A percentile compares a stretch with the other conserved stretches of the same genome.
Evolutionary conservation across 2,888 invertebrate species (phyloP).

Genomic region (Eupithecia subumbrata): DNA sequence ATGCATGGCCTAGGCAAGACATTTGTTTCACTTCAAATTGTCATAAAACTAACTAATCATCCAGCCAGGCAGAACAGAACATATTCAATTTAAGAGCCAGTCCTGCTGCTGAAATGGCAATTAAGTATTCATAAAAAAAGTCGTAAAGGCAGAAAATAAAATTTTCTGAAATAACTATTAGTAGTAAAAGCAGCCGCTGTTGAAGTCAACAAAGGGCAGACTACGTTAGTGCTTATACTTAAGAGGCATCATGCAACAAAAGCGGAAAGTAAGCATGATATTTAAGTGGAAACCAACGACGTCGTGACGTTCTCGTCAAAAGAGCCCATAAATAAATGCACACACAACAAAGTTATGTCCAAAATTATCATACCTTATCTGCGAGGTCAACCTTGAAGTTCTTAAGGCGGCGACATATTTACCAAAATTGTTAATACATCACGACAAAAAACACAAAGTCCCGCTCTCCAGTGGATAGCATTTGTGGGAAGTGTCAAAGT

Average conservation of each 20-base stretch:
- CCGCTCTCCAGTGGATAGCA: conserved; percentile 40
- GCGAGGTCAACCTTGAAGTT: conserved; percentile 79
- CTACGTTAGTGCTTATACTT: not conserved
- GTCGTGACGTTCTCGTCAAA: conserved; percentile 46
- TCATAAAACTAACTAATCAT: not conserved
- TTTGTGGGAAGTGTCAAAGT: conserved; percentile 48
- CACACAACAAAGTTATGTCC: conserved; percentile 62
- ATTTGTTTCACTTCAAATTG: conserved; percentile 2
- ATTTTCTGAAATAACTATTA: not conserved
- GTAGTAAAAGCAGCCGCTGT: conserved; percentile 17
- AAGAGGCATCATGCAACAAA: not conserved
- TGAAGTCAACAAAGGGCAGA: conserved; percentile 24
- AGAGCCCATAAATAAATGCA: conserved; percentile 63
- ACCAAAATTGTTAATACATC: conserved; percentile 54
- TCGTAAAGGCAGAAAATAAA: not conserved
- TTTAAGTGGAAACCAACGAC: conserved; percentile 21
- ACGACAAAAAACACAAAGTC: conserved; percentile 61
- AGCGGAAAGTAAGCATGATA: not conserved
- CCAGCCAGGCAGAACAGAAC: not conserved
- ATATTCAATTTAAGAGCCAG: not conserved
- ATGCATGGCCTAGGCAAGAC: conserved; percentile 16
- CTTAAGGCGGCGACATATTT: conserved; percentile 72
- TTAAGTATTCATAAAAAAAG: not conserved
- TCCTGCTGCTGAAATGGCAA: not conserved
- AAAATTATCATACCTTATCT: conserved; percentile 80